Evolutionary conservation across 2,888 invertebrate genomes (phyloP).

Genomic region (Tipula unca): DNA sequence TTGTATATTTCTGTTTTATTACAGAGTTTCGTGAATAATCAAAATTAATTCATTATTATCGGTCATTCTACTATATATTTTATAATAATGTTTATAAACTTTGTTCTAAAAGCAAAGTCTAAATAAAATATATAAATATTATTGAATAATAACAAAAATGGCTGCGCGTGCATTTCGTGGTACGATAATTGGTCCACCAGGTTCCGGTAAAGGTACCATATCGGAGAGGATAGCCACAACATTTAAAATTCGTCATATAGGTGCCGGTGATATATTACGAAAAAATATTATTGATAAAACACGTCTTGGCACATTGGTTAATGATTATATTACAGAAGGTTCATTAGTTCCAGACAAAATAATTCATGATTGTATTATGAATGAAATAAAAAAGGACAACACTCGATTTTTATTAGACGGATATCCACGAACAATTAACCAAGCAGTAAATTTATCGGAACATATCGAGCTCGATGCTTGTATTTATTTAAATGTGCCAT

Average conservation of each 20-base stretch:
- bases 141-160: not conserved
- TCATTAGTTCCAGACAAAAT: conserved; percentile 85
- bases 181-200: conserved; percentile 87
- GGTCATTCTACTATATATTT: not conserved
- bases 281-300: conserved; percentile 72
- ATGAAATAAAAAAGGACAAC: conserved; percentile 58
- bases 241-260: conserved; percentile 77
- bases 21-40: not conserved
- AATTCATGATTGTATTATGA: conserved; percentile 71
- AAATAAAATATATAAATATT: not conserved
- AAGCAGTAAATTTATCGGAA: conserved; percentile 69
- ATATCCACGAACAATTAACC: conserved; percentile 68
- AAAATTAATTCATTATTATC: not conserved
- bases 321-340: conserved; percentile 61
- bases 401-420: conserved; percentile 65
- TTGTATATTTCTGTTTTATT: not conserved
- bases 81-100: not conserved
- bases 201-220: conserved; percentile 90
- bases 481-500: conserved; percentile 81
- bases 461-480: conserved; percentile 69
- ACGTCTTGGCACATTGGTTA: conserved; percentile 60
- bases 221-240: conserved; percentile 78
- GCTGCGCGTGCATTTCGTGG: conserved; percentile 47
- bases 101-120: not conserved
- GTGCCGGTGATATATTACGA: conserved; percentile 88